These are phyloP conservation scores for Cirrhinus mrigala DNA, from an alignment of 2,797 vertebrate species.

Conservation along the genomic window DNA sequence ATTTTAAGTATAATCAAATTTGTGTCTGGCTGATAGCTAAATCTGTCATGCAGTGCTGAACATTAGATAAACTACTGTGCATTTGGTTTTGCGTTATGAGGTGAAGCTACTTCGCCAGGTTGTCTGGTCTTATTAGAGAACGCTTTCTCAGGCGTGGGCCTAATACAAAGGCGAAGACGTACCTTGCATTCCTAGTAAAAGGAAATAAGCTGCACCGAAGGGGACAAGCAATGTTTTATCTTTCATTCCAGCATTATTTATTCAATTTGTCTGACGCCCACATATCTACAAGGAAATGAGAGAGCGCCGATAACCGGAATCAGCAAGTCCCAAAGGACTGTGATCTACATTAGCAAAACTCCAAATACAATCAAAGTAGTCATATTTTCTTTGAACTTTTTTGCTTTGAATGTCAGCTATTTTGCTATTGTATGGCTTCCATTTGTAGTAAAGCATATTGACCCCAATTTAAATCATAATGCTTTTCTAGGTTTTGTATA, in stretches of 20 bases:
- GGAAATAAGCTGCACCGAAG: not conserved
- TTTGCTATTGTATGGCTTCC: not conserved
- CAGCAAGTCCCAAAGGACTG: conserved; percentile 2
- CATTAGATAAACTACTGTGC: not conserved
- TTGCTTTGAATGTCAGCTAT: conserved; percentile 14
- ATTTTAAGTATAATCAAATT: not conserved
- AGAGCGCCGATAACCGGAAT: not conserved
- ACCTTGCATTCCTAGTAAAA: not conserved
- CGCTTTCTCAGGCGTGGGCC: not conserved
- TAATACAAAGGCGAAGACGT: not conserved
- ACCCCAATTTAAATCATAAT: conserved; percentile 33
- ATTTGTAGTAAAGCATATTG: conserved; percentile 6
- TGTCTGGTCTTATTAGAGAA: conserved; percentile 2
- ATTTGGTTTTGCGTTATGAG: not conserved
- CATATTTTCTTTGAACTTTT: conserved; percentile 6
- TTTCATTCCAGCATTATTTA: conserved; percentile 39
- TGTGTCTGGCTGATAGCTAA: not conserved
- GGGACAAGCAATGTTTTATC: conserved; percentile 18
- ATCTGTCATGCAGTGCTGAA: not conserved
- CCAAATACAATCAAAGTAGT: conserved; percentile 15
- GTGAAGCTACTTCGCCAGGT: not conserved
- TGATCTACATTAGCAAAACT: not conserved
- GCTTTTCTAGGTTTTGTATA: not conserved
- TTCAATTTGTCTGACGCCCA: conserved; percentile 17
- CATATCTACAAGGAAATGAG: conserved; percentile 22